Evolutionary conservation across 1,140 invertebrate species (phyloP).

Genomic region (Brachionus koreanus): DNA sequence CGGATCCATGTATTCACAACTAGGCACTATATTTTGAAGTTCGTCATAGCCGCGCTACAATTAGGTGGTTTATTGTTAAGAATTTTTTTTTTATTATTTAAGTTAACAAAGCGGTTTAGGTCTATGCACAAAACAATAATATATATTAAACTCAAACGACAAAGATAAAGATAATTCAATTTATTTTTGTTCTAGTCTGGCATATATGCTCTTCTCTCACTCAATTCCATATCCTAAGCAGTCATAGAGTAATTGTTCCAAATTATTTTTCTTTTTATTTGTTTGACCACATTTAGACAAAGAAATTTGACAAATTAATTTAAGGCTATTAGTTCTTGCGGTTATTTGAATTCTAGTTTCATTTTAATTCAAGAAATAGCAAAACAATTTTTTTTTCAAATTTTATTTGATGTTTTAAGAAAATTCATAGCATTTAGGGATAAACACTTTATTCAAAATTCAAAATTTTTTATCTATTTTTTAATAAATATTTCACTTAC

Average conservation of each 20-base stretch:
- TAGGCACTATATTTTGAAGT: conserved; percentile 38
- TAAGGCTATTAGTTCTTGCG: too few species aligned
- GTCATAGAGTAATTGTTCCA: background rate
- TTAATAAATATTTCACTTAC: too few species aligned
- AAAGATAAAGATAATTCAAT: conserved; percentile 40
- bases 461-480: too few species aligned
- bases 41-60: conserved; percentile 42
- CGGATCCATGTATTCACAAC: conserved; percentile 43
- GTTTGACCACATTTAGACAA: background rate
- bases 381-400: too few species aligned
- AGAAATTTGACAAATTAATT: background rate
- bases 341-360: too few species aligned
- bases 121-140: background rate
- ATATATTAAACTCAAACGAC: background rate
- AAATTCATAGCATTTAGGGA: too few species aligned
- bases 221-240: background rate
- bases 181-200: background rate
- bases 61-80: background rate
- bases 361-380: too few species aligned
- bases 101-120: background rate
- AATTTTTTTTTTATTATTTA: background rate
- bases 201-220: background rate
- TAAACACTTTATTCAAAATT: too few species aligned
- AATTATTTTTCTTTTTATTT: background rate
- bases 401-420: too few species aligned